These are phyloP conservation scores for Synergus itoensis DNA, from an alignment of 2,888 invertebrate species.

Conservation along the genomic window DNA sequence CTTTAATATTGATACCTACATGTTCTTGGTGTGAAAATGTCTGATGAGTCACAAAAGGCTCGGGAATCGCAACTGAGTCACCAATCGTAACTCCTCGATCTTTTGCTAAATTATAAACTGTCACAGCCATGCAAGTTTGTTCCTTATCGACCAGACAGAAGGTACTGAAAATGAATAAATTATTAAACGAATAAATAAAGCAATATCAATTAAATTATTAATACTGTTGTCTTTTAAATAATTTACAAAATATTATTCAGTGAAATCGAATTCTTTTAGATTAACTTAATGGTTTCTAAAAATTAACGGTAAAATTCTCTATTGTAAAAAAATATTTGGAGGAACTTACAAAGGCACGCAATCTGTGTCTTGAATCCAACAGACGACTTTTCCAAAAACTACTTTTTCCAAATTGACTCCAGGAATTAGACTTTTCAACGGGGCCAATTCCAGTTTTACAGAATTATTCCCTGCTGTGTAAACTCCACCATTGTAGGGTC, in stretches of 20 bases:
- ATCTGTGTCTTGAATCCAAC: conserved; percentile 87
- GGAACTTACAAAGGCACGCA: conserved; percentile 86
- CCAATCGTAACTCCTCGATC: conserved; percentile 91
- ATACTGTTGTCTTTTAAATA: not conserved
- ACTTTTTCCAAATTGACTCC: conserved; percentile 85
- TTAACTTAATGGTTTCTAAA: no score
- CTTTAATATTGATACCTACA: conserved; percentile 75
- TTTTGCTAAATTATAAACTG: conserved; percentile 91
- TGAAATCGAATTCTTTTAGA: conserved; percentile 25
- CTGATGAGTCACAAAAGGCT: conserved; percentile 84
- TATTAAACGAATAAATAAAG: conserved; percentile 33
- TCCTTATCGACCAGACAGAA: conserved; percentile 89
- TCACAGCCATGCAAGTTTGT: conserved; percentile 86
- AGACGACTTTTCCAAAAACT: conserved; percentile 88
- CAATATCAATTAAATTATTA: conserved; percentile 31
- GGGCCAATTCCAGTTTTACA: conserved; percentile 79
- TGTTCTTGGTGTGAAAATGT: conserved; percentile 80
- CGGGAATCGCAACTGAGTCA: conserved; percentile 90
- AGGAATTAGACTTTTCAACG: conserved; percentile 80
- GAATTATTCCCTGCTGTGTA: conserved; percentile 79
- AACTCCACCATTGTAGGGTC: conserved; percentile 83
- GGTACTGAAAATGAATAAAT: conserved; percentile 81
- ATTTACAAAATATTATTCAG: conserved; percentile 40
- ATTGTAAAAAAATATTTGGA: conserved; percentile 12
- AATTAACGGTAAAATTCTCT: not conserved